Evolutionary conservation across 2,888 invertebrate species (phyloP), one percentile per base, ranked within the genome.

Genomic region (Holacanthella duospinosa): DNA sequence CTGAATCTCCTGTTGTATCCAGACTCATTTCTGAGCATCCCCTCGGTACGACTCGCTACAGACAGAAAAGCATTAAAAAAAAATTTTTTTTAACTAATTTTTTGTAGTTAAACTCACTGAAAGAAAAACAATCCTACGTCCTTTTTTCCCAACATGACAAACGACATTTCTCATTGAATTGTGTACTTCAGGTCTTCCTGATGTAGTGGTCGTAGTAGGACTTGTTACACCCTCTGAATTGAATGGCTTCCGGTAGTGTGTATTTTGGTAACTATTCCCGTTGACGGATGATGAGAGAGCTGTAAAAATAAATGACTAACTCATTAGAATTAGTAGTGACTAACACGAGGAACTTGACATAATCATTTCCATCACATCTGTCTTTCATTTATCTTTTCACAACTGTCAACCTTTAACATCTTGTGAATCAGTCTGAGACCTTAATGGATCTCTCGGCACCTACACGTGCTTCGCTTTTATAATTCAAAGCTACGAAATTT

Each of bases 71-170:
- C n/a, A 36, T 36, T 36, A 36, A 36, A 6, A 36, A 9, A n/a
- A n/a, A n/a, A n/a, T n/a, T n/a, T n/a, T n/a, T n/a, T n/a, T n/a
- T n/a, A n/a, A n/a, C n/a, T n/a, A n/a, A n/a, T 36, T 6, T 36
- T 36, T 36, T 9, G 6, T 9, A 9, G 36, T 36, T 48, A 48
- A 25, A 56, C 44, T 43, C 67, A 73, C 73, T 44, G 70, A 69
- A 43, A 70, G 68, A 60, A 73, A 73, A 27, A 73, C 68, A 27
- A 73, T 73, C 12, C 73, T 61, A 2, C 73, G 61, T 19, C 73
- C 73, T 60, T 73, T 73, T 58, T 73, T 71, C n/a, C 73, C 73
- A 9, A 73, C 70, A 55, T 73, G 68, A 54, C 73, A 73, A n/a
- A 73, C 73, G 6, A 73, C 73, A 29, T 73, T 73, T 25, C 70